These are phyloP conservation scores for Crematogaster levior DNA, from an alignment of 2,888 invertebrate species.

Conservation along the genomic window DNA sequence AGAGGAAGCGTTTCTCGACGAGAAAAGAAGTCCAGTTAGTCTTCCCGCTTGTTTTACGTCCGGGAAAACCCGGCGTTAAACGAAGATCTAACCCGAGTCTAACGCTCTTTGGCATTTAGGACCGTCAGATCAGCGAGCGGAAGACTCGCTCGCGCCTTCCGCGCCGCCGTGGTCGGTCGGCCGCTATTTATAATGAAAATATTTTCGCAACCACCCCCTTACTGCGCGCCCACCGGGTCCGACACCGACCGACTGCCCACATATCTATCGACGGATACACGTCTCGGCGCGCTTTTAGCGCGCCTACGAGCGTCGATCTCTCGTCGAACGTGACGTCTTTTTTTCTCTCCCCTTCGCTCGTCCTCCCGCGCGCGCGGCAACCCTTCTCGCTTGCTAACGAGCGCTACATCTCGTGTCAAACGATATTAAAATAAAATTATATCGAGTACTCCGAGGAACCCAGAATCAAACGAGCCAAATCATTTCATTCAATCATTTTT, in stretches of 20 bases:
- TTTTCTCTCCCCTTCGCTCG: constrained; percentile 38
- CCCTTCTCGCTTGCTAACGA: neutral
- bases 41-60: neutral
- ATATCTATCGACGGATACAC: constrained; percentile 74
- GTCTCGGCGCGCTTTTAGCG: constrained; percentile 71
- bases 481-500: neutral
- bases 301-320: constrained; percentile 67
- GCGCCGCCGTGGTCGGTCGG: constrained; percentile 52
- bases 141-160: constrained; percentile 48
- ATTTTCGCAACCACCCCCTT: constrained; percentile 76
- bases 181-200: constrained; percentile 84
- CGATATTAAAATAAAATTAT: constrained; percentile 16
- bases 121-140: constrained; percentile 77
- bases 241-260: constrained; percentile 68
- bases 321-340: constrained; percentile 37
- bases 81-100: neutral
- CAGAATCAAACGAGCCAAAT: neutral
- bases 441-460: neutral
- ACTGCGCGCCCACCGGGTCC: neutral
- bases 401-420: neutral
- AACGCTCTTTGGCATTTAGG: constrained; percentile 57
- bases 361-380: neutral
- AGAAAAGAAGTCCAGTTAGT: neutral
- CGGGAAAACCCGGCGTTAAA: neutral
- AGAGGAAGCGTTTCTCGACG: neutral